A percentile compares a stretch with the other conserved stretches of the same genome.
Conservation (phyloP, 2,888 invertebrate species). For the Oligia latruncula region DNA sequence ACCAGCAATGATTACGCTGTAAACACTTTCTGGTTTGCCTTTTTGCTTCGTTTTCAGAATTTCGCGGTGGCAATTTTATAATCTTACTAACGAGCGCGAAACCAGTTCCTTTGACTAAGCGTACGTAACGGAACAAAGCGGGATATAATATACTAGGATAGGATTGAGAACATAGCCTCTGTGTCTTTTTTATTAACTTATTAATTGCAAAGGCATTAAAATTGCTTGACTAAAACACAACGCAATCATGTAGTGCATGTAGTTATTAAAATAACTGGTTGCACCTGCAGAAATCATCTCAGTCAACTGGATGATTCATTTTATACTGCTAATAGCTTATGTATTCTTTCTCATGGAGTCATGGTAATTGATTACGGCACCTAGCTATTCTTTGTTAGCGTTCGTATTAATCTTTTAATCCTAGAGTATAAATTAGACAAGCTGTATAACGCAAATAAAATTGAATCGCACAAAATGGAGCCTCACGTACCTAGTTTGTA, state of each 20-base stretch:
- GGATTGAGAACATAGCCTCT: not conserved
- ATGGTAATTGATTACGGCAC: constrained; percentile 27
- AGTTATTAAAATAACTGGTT: constrained; percentile 24
- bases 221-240: not conserved
- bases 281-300: constrained; percentile 41
- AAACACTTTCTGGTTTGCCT: not conserved
- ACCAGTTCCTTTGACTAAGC: constrained; percentile 9
- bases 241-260: constrained; percentile 19
- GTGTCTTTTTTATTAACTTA: not conserved
- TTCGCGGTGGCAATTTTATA: constrained; percentile 9
- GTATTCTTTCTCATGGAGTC: constrained; percentile 24
- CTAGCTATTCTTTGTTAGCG: constrained; percentile 27
- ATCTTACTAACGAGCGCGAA: constrained; percentile 7
- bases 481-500: not conserved
- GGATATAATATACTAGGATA: not conserved
- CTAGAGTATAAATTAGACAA: constrained; percentile 14
- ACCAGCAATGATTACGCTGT: not conserved
- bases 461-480: constrained; percentile 6
- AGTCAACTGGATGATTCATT: constrained; percentile 54
- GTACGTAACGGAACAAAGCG: not conserved
- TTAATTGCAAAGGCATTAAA: not conserved
- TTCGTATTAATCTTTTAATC: not conserved
- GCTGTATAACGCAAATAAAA: not conserved
- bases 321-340: constrained; percentile 33
- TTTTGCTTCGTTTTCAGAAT: not conserved